Percentiles rank a stretch among this genome's conserved stretches.
phyloP scores from a whole-genome alignment of 2,797 vertebrate species.

The Pogoniulus pusillus region DNA sequence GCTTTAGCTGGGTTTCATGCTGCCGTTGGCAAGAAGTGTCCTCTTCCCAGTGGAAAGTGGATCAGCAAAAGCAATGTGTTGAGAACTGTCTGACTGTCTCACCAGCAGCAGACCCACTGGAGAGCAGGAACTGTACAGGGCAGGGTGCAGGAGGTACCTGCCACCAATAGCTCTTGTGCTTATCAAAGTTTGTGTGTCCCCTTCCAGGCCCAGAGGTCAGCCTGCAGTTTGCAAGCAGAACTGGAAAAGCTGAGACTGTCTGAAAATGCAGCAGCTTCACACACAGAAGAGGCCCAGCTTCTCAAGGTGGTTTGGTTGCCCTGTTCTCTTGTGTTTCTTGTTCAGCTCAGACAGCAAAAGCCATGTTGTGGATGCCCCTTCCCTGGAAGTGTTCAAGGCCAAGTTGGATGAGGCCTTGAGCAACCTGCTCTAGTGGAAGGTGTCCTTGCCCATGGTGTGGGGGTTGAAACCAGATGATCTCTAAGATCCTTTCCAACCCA shows the following conservation, averaged over 20 bases:
- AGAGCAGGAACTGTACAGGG: background rate
- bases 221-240: slow-evolving; percentile 84
- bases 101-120: accelerated
- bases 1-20: background rate
- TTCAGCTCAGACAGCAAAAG: background rate
- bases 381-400: too few relatives aligned
- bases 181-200: background rate
- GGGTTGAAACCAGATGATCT: too few relatives aligned
- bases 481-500: too few relatives aligned
- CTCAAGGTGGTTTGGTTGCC: slow-evolving; percentile 82
- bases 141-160: background rate
- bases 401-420: too few relatives aligned
- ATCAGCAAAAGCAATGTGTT: background rate
- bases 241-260: slow-evolving; percentile 83
- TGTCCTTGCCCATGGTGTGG: too few relatives aligned
- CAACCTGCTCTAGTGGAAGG: too few relatives aligned
- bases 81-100: background rate
- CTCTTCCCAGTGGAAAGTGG: background rate
- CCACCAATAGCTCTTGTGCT: accelerated
- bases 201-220: slow-evolving; percentile 81
- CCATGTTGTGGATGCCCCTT: accelerated
- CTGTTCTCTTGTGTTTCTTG: background rate
- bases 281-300: slow-evolving; percentile 78
- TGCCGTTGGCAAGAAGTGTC: background rate
- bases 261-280: slow-evolving; percentile 68